These are phyloP conservation scores for Corvus hawaiiensis DNA, from an alignment of 2,113 vertebrate species.

Conservation along the genomic window DNA sequence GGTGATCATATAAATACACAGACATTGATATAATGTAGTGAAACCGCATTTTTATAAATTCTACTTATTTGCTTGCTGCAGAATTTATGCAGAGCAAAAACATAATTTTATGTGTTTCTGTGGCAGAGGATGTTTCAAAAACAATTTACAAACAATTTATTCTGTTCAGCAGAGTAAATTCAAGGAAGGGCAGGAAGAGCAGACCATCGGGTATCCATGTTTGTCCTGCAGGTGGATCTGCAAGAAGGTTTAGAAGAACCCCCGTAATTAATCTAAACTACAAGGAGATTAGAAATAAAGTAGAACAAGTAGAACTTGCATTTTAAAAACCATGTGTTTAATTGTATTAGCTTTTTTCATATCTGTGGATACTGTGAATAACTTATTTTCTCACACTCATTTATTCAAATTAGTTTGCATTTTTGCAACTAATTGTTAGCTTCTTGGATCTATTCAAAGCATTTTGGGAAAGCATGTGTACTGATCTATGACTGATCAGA, in stretches of 20 bases:
- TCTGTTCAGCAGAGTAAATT: background rate
- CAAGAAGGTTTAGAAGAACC: background rate
- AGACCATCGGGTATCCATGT: background rate
- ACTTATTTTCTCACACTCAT: background rate
- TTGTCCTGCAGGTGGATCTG: background rate
- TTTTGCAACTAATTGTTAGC: background rate
- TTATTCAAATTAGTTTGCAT: background rate
- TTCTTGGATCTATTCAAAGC: background rate
- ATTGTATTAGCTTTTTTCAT: background rate
- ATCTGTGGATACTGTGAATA: background rate
- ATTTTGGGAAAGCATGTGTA: background rate
- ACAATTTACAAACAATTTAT: background rate
- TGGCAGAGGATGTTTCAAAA: background rate
- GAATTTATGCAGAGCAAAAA: background rate
- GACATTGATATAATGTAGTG: background rate
- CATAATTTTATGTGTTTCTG: background rate
- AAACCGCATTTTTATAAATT: background rate
- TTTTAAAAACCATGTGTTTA: background rate
- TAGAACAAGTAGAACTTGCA: background rate
- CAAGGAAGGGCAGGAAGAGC: background rate
- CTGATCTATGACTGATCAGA: background rate
- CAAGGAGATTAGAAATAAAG: background rate
- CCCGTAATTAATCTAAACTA: background rate
- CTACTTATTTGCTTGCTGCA: background rate
- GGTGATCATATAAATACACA: background rate